These are phyloP conservation scores for Phalloptychus januarius DNA, from an alignment of 2,797 vertebrate species.

Conservation along the genomic window DNA sequence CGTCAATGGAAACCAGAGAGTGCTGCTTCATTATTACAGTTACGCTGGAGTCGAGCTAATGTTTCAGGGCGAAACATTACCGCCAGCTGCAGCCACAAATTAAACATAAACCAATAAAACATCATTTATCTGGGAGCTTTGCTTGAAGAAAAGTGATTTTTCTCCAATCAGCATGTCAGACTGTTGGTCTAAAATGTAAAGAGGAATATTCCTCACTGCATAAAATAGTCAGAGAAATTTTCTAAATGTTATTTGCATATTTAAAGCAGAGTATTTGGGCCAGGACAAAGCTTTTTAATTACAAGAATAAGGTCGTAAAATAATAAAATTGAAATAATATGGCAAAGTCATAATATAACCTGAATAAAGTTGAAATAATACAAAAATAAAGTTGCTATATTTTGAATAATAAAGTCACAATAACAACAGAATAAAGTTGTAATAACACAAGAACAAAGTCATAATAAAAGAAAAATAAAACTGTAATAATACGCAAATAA, in stretches of 20 bases:
- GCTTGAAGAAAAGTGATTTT: not conserved
- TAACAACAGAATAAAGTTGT: too few species aligned
- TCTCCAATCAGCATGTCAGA: not conserved
- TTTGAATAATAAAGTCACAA: too few species aligned
- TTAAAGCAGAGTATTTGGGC: not conserved
- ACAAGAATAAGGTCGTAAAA: too few species aligned
- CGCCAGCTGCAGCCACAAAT: not conserved
- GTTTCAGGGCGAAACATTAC: constrained; percentile 36
- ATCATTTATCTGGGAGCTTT: not conserved
- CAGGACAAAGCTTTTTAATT: too few species aligned
- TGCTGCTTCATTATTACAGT: constrained; percentile 8
- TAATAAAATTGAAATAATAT: too few species aligned
- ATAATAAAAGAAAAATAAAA: too few species aligned
- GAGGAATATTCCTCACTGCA: not conserved
- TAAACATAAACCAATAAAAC: constrained; percentile 7
- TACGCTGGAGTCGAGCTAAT: constrained; percentile 24
- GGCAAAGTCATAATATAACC: too few species aligned
- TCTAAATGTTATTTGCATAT: not conserved
- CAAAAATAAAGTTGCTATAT: too few species aligned
- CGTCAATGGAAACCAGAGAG: constrained; percentile 29
- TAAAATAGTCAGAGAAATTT: not conserved
- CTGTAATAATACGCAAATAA: too few species aligned
- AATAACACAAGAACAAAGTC: too few species aligned
- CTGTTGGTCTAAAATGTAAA: not conserved
- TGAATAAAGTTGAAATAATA: too few species aligned